These are phyloP conservation scores for Caradrina kadenii DNA, from an alignment of 2,888 invertebrate genomes.

Conservation along the genomic window DNA sequence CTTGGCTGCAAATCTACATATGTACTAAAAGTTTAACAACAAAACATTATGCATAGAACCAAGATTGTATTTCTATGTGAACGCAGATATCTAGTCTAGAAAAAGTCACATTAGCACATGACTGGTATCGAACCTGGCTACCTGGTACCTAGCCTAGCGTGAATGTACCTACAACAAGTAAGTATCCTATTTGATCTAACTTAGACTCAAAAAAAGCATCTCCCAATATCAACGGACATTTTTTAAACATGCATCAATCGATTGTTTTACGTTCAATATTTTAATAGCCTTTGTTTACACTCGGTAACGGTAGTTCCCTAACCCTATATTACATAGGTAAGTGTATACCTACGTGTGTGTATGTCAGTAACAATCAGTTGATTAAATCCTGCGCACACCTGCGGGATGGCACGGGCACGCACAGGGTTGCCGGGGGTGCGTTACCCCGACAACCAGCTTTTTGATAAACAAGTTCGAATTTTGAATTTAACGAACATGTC, in stretches of 20 bases:
- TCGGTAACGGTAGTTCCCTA: conserved; percentile 58
- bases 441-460: conserved; percentile 76
- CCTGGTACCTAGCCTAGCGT: too few relatives aligned
- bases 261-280: conserved; percentile 51
- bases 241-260: conserved; percentile 35
- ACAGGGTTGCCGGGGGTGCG: conserved; percentile 70
- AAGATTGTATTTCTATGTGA: not conserved
- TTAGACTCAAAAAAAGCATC: conserved; percentile 6
- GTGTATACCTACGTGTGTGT: conserved; percentile 53
- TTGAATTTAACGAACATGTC: conserved; percentile 72
- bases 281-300: conserved; percentile 52
- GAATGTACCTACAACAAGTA: not conserved
- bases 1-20: too few relatives aligned
- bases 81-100: too few relatives aligned
- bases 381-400: conserved; percentile 88
- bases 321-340: conserved; percentile 55
- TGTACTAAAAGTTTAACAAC: too few relatives aligned
- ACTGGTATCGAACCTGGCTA: too few relatives aligned
- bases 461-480: conserved; percentile 81
- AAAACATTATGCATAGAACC: too few relatives aligned
- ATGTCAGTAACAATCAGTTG: conserved; percentile 84
- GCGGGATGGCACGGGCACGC: conserved; percentile 72
- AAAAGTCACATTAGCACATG: too few relatives aligned
- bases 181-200: not conserved
- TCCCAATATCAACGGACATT: not conserved